A percentile compares a stretch with the other conserved stretches of the same genome.
phyloP scores from a whole-genome alignment of 1,140 invertebrate species.

The Geopemphigus sp. region DNA sequence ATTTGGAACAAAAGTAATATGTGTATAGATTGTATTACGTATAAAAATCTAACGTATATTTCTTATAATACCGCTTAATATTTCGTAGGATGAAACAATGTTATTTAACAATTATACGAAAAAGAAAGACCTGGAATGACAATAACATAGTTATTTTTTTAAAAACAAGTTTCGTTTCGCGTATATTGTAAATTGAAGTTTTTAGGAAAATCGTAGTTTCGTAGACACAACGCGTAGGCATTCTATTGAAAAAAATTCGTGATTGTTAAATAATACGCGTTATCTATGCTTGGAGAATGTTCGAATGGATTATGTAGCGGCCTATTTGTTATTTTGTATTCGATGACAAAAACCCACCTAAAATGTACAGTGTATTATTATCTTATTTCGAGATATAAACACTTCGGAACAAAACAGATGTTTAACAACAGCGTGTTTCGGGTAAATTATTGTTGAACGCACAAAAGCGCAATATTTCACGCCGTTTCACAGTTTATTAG shows the following conservation, averaged over 20 bases:
- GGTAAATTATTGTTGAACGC: not conserved
- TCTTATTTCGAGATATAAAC: slow-evolving; percentile 6
- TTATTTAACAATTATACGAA: no score
- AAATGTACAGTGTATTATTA: not conserved
- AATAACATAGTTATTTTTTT: no score
- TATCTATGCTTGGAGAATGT: not conserved
- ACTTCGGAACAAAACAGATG: slow-evolving; percentile 5
- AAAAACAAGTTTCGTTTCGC: no score
- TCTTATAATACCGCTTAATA: no score
- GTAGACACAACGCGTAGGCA: not conserved
- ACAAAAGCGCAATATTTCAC: slow-evolving; percentile 8
- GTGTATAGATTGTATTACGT: no score
- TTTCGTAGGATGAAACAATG: no score
- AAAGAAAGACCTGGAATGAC: no score
- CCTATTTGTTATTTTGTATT: not conserved
- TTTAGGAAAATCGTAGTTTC: not conserved
- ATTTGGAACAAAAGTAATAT: no score
- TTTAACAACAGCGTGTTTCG: not conserved
- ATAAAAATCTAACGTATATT: no score
- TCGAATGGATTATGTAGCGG: not conserved
- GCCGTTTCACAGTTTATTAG: not conserved
- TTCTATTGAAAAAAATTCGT: not conserved
- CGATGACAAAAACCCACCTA: not conserved
- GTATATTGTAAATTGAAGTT: not conserved
- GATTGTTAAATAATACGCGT: not conserved